phyloP scores from a whole-genome alignment of 2,888 invertebrate species.

The Gnatocerus cornutus region DNA sequence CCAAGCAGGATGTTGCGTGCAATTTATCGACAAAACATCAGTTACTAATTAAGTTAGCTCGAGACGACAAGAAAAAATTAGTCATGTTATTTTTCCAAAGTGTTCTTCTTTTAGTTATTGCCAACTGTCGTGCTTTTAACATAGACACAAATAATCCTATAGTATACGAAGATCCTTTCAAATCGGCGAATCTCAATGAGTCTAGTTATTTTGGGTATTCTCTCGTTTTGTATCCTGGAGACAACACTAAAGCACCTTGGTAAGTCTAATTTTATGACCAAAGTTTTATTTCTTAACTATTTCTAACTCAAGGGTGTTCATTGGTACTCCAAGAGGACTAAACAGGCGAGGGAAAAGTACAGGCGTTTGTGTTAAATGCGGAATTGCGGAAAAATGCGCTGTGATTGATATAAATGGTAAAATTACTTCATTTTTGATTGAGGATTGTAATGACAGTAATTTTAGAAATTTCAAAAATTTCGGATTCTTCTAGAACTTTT shows the following conservation, averaged over 20 bases:
- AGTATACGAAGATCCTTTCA: constrained; percentile 60
- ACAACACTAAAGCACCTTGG: constrained; percentile 54
- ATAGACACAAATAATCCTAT: constrained; percentile 62
- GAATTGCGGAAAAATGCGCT: constrained; percentile 57
- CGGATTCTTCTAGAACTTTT: not conserved
- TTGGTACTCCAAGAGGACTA: constrained; percentile 67
- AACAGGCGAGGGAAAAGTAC: constrained; percentile 58
- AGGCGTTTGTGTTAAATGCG: constrained; percentile 65
- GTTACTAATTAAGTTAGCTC: not conserved
- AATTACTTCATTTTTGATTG: not conserved
- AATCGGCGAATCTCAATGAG: constrained; percentile 38
- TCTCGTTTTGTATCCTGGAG: constrained; percentile 60
- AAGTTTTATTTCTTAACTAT: not conserved
- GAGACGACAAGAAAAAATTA: not conserved
- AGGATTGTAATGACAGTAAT: not conserved
- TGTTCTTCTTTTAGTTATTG: not conserved
- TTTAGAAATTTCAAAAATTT: not conserved
- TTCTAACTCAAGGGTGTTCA: constrained; percentile 58
- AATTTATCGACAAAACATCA: constrained; percentile 6
- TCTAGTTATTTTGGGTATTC: constrained; percentile 67
- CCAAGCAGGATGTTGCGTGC: constrained; percentile 2
- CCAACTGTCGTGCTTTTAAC: constrained; percentile 57
- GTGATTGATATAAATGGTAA: constrained; percentile 58
- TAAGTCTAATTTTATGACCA: constrained; percentile 48
- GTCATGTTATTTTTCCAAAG: not conserved